Conservation (phyloP, 2,888 invertebrate genomes). For the Tupiocoris notatus region DNA sequence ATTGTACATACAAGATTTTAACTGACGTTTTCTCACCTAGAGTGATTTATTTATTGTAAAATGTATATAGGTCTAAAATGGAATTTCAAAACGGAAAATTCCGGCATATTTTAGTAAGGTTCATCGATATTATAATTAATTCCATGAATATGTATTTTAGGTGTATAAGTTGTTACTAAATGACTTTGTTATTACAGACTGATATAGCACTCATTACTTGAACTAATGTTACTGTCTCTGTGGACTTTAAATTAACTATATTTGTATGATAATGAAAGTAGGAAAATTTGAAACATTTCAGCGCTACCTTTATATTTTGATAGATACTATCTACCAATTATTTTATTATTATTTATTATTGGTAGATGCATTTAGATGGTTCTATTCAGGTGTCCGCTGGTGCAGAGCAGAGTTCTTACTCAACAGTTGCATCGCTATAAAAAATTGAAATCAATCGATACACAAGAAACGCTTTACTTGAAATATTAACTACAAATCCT, state of each 20-base stretch:
- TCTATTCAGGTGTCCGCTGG: too few species aligned
- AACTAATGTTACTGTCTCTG: conserved; percentile 33
- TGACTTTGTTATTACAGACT: conserved; percentile 39
- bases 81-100: background rate
- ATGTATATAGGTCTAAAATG: conserved; percentile 25
- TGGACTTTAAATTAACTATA: conserved; percentile 37
- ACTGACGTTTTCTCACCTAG: background rate
- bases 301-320: conserved; percentile 18
- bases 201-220: conserved; percentile 40
- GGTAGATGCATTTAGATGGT: too few species aligned
- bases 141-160: conserved; percentile 18
- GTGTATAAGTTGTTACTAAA: conserved; percentile 37
- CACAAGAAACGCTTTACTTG: too few species aligned
- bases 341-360: too few species aligned
- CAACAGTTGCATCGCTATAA: too few species aligned
- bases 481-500: too few species aligned
- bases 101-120: conserved; percentile 35
- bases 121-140: conserved; percentile 26
- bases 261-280: conserved; percentile 27
- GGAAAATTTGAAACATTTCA: conserved; percentile 8
- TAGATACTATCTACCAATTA: too few species aligned
- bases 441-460: too few species aligned
- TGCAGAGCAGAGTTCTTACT: too few species aligned
- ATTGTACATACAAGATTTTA: conserved; percentile 1
- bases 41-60: background rate